Conservation (phyloP, 1,140 invertebrate species). For the Dendrolimus kikuchii region DNA sequence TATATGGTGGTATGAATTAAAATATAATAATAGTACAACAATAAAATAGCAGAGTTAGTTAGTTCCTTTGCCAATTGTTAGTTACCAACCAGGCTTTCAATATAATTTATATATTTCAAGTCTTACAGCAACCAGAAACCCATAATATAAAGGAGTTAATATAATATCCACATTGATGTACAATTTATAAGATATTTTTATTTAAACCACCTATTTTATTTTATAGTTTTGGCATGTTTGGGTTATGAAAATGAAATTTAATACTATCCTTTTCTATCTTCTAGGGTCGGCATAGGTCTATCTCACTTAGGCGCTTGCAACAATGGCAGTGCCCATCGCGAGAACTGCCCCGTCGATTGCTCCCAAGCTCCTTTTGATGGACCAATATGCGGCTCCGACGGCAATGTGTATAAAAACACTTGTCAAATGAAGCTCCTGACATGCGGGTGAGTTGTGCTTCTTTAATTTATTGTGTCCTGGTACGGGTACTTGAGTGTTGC, state of each 20-base stretch:
- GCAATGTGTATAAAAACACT: conserved; percentile 93
- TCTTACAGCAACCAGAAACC: too few species aligned
- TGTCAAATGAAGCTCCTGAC: conserved; percentile 94
- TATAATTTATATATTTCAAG: too few species aligned
- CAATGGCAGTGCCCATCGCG: conserved; percentile 88
- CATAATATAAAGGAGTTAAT: too few species aligned
- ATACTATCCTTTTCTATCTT: conserved; percentile 18
- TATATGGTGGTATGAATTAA: too few species aligned
- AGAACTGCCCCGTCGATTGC: conserved; percentile 91
- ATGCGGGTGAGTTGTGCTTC: conserved; percentile 79
- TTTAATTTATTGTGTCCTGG: conserved; percentile 10
- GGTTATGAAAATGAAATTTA: neutral
- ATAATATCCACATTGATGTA: too few species aligned
- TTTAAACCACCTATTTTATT: too few species aligned
- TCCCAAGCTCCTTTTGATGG: conserved; percentile 87
- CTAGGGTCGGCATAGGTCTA: conserved; percentile 73
- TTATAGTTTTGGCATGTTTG: too few species aligned
- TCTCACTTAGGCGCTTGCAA: conserved; percentile 90
- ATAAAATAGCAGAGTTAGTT: too few species aligned
- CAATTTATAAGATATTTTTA: too few species aligned
- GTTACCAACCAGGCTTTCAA: too few species aligned
- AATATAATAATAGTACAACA: too few species aligned
- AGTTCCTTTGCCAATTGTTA: too few species aligned
- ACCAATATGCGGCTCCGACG: conserved; percentile 92
- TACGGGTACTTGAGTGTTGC: neutral